Evolutionary conservation across 2,888 invertebrate species (phyloP).

Genomic region (Dione vanillae): DNA sequence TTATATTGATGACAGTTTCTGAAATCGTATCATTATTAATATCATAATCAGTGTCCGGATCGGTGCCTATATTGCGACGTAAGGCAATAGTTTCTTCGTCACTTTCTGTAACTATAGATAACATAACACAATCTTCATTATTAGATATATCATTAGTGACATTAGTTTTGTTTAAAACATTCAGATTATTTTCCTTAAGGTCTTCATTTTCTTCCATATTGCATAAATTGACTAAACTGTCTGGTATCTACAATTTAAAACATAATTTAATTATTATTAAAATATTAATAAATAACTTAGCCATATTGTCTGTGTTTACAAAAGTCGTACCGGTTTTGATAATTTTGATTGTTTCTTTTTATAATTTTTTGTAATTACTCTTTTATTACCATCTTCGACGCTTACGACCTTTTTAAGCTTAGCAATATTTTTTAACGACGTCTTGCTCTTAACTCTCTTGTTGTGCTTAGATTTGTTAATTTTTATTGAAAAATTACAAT

Average conservation of each 20-base stretch:
- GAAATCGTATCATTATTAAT: slow-evolving; percentile 54
- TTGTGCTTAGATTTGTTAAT: slow-evolving; percentile 9
- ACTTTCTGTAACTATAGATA: slow-evolving; percentile 64
- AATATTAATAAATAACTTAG: no score
- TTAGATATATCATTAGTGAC: slow-evolving; percentile 50
- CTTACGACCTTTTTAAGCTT: slow-evolving; percentile 34
- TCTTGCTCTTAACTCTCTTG: slow-evolving; percentile 50
- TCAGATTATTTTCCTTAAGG: slow-evolving; percentile 28
- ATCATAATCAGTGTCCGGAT: slow-evolving; percentile 52
- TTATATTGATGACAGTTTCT: slow-evolving; percentile 55
- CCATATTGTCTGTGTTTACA: neutral
- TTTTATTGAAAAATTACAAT: neutral
- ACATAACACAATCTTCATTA: slow-evolving; percentile 61
- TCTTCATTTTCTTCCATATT: slow-evolving; percentile 51
- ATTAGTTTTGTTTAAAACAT: slow-evolving; percentile 12
- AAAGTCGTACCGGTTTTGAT: slow-evolving; percentile 59
- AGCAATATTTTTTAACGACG: slow-evolving; percentile 3
- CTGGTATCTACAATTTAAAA: slow-evolving; percentile 61
- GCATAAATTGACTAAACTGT: slow-evolving; percentile 63
- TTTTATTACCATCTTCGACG: slow-evolving; percentile 40
- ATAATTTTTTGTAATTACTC: slow-evolving; percentile 48
- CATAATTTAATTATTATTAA: neutral
- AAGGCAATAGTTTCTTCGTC: slow-evolving; percentile 63
- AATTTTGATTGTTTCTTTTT: slow-evolving; percentile 49
- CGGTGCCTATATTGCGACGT: slow-evolving; percentile 63